A percentile compares a stretch with the other conserved stretches of the same genome.
phyloP scores from a whole-genome alignment of 2,113 vertebrate species.

The Dicrurus megarhynchus region DNA sequence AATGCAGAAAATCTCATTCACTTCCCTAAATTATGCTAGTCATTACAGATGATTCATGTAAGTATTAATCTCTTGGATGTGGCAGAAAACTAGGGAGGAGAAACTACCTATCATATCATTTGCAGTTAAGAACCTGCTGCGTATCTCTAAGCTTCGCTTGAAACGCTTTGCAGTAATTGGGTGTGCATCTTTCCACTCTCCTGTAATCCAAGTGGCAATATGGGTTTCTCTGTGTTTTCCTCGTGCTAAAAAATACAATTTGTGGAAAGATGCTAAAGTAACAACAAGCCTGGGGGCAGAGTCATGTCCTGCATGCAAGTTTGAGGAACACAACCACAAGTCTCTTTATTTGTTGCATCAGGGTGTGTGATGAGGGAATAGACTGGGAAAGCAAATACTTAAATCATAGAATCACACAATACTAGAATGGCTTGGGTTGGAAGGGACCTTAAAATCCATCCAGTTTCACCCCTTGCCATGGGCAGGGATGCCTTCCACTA shows the following conservation, averaged over 20 bases:
- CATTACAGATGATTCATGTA: conserved; percentile 79
- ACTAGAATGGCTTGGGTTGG: neutral
- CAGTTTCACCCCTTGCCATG: too few species aligned
- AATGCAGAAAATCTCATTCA: conserved; percentile 78
- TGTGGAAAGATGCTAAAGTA: conserved; percentile 53
- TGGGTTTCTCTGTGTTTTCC: conserved; percentile 61
- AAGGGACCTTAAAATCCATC: neutral
- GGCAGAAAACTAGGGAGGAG: conserved; percentile 74
- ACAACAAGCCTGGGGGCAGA: conserved; percentile 25
- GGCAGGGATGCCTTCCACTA: neutral
- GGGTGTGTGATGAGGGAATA: neutral
- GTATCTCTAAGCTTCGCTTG: conserved; percentile 68
- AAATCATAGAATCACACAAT: neutral
- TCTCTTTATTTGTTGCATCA: neutral
- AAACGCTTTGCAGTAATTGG: conserved; percentile 68
- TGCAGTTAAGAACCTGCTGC: conserved; percentile 76
- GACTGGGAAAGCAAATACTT: neutral
- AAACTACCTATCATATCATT: conserved; percentile 74
- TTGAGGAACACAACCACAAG: neutral
- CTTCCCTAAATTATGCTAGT: conserved; percentile 75
- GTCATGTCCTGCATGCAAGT: conserved; percentile 31
- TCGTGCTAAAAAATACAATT: conserved; percentile 51
- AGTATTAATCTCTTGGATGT: conserved; percentile 77
- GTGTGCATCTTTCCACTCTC: conserved; percentile 62
- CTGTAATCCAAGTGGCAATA: conserved; percentile 68